Conservation (phyloP, 2,113 vertebrate species). For the Serinus canaria region DNA sequence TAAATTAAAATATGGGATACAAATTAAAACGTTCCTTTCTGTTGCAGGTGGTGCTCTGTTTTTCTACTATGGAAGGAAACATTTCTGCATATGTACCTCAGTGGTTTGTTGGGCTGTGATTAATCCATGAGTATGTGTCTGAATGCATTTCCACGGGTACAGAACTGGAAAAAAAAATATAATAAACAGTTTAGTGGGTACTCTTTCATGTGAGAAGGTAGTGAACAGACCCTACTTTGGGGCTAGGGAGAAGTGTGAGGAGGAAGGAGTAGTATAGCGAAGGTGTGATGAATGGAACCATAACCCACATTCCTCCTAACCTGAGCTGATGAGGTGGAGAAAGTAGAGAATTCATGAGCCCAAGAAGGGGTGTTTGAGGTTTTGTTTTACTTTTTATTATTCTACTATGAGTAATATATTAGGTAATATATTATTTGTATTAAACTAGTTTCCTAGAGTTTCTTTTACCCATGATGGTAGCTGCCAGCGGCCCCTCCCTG, state of each 20-base stretch:
- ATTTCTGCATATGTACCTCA: not conserved
- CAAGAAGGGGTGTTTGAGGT: not conserved
- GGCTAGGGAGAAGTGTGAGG: not conserved
- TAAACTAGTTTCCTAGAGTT: not conserved
- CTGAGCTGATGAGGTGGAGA: rapidly evolving
- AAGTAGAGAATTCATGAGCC: not conserved
- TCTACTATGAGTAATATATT: not conserved
- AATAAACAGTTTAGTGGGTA: not conserved
- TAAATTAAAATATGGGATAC: not conserved
- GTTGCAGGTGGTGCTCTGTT: not conserved
- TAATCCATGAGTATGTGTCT: not conserved
- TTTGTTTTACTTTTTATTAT: not conserved
- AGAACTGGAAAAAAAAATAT: not conserved
- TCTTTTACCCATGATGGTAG: not conserved
- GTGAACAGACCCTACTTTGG: not conserved
- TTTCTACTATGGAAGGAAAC: not conserved
- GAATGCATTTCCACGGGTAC: not conserved
- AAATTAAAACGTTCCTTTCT: not conserved
- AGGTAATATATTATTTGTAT: not conserved
- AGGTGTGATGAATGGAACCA: not conserved
- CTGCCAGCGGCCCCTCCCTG: not conserved
- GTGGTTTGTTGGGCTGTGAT: not conserved
- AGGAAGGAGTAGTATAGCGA: not conserved
- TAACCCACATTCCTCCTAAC: rapidly evolving
- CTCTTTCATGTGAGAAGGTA: not conserved